Base-by-base conservation (phyloP, 2,888 invertebrate species). In the Melanotus villosus region DNA sequence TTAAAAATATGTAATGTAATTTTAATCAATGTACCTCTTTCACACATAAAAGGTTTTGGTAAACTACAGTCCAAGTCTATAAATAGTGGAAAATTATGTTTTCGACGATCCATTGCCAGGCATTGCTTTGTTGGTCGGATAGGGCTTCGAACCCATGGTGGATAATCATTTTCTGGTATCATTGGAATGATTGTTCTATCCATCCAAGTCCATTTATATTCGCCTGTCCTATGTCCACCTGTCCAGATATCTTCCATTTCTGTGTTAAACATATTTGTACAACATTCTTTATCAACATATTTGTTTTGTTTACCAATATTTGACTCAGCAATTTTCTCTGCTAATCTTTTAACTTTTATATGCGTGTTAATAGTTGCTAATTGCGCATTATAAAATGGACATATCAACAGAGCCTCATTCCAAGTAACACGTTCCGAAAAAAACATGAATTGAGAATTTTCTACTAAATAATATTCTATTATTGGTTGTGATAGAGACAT, bases 361-460 rank as follows among this genome's bases (percentile, higher is more conserved):
- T 6, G 5, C 1, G 50, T 59, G 10, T 65, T 45, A n/a, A 65
- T 14, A 12, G 38, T 41, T n/a, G 41, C 59, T 26, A 65, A 30
- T 50, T 50, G 59, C 4, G 50, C 58, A 12, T 38, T 9, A 38
- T 65, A 59, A 9, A 12, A 1, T 7, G 50, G 14, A 50, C 65
- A 65, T n/a, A 65, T 2, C 7, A 59, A 9, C 12, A 16, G 14
- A 26, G 59, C 57, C 50, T 65, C 65, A 14, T 50, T 6, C 65
- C 65, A 65, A 9, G 50, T 21, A 19, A 65, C 59, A 26, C 47
- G 58, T 6, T 47, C 47, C 7, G 65, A 50, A 19, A 65, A 65
- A 26, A 36, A 14, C 0, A 59, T 59, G 7, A 34, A 65, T 16
- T 59, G 65, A 7, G 26, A 36, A 41, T 41, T 7, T 6, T 50